Evolutionary conservation across 35 echinoderm and acorn worm genomes (phyloP), one percentile per base, ranked within the genome.

Genomic region (Apostichopus japonicus): DNA sequence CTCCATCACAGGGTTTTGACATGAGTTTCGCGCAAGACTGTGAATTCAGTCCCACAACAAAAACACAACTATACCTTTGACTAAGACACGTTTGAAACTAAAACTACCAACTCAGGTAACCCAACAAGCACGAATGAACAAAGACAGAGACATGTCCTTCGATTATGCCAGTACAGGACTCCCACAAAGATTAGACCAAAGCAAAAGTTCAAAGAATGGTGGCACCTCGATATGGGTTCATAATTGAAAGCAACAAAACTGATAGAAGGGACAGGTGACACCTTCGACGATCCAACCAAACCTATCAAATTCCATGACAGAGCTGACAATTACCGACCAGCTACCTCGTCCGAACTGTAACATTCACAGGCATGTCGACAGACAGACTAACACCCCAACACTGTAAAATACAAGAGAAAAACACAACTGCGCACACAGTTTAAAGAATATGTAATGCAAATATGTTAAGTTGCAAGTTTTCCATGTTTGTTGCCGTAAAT

Each of bases 21-120:
- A 86, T 27, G 73, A 90, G 80, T 55, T 91, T 91, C 54, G 91
- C 91, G 59, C 93, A 97, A 58, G 8, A 91, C 22, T 24, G 95
- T 24, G 33, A 44, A 44, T 90, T 95, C 77, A 72, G 86, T 51
- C 72, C 92, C 5, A 80, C 86, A 14, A 97, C 93, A 54, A 51
- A 54, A 57, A 97, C 96, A 57, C 10, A 15, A 8, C 22, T 95
- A 8, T 3, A 44, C 93, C 96, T 70, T 78, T 80, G 65, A 71
- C 62, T 63, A 15, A 86, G 25, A 24, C 56, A 21, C 93, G 89
- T 23, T 54, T 94, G 19, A 78, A 96, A 77, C 95, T 90, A 25
- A 88, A 87, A 80, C 54, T 81, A 19, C 73, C 59, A 72, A 89
- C 90, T 65, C 25, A 79, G 15, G 63, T 63, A 10, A 17, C 22